Percentiles rank a stretch among this genome's conserved stretches.
Conservation (phyloP, 2,888 invertebrate genomes). For the Trypoxylon attenuatum region DNA sequence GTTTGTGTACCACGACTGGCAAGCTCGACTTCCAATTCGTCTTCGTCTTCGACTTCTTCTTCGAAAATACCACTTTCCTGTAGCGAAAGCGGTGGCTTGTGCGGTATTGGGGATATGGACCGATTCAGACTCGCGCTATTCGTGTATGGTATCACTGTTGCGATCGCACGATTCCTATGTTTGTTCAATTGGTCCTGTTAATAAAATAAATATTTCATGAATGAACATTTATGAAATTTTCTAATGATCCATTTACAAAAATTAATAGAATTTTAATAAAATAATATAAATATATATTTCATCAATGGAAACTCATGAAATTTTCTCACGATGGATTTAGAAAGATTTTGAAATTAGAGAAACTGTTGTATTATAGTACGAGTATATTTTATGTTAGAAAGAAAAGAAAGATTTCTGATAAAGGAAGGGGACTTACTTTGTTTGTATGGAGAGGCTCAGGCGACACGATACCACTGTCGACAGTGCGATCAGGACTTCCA, state of each 20-base stretch:
- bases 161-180: slow-evolving; percentile 64
- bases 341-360: neutral
- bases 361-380: too few relatives aligned
- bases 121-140: slow-evolving; percentile 38
- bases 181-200: slow-evolving; percentile 59
- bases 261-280: neutral
- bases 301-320: too few relatives aligned
- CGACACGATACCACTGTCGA: slow-evolving; percentile 71
- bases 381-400: too few relatives aligned
- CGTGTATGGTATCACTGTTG: slow-evolving; percentile 67
- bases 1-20: slow-evolving; percentile 64
- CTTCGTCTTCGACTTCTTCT: slow-evolving; percentile 76
- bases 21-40: slow-evolving; percentile 61
- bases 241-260: neutral
- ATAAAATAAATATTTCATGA: neutral
- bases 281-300: neutral
- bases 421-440: slow-evolving; percentile 49
- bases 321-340: too few relatives aligned
- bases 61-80: slow-evolving; percentile 87
- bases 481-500: slow-evolving; percentile 58
- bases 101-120: slow-evolving; percentile 55
- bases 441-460: slow-evolving; percentile 76
- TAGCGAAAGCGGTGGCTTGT: slow-evolving; percentile 71
- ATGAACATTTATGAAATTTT: neutral
- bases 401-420: too few relatives aligned